These are phyloP conservation scores for Campoletis sonorensis DNA, from an alignment of 1,140 invertebrate species.

Conservation along the genomic window DNA sequence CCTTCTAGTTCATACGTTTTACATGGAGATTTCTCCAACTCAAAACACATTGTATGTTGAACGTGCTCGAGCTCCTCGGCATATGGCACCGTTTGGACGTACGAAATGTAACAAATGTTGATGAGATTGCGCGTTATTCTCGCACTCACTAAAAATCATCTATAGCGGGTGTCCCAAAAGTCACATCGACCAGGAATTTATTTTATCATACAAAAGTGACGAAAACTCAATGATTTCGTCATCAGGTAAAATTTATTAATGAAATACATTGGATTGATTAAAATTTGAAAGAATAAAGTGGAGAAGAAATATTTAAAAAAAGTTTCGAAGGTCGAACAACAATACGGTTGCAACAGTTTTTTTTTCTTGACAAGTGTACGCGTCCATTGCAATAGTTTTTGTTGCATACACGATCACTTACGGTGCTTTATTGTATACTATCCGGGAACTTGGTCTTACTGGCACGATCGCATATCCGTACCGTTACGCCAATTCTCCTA, in stretches of 20 bases:
- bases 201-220: too few relatives aligned
- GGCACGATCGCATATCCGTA: conserved; percentile 33
- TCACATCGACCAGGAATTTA: too few relatives aligned
- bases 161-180: neutral
- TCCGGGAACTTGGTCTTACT: conserved; percentile 24
- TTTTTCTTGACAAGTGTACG: neutral
- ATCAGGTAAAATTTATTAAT: too few relatives aligned
- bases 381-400: neutral
- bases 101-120: conserved; percentile 45
- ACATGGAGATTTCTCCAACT: neutral
- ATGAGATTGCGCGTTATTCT: conserved; percentile 53
- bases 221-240: too few relatives aligned
- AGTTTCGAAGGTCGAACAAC: neutral
- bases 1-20: conserved; percentile 2
- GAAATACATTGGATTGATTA: too few relatives aligned
- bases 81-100: conserved; percentile 24
- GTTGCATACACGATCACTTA: conserved; percentile 9
- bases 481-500: conserved; percentile 38
- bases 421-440: conserved; percentile 1
- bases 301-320: neutral
- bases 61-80: conserved; percentile 8
- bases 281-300: neutral
- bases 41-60: neutral
- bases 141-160: neutral
- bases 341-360: neutral